Percentiles rank a stretch among this genome's conserved stretches.
phyloP scores from a whole-genome alignment of 2,113 vertebrate genomes.

The Oncorhynchus masou region DNA sequence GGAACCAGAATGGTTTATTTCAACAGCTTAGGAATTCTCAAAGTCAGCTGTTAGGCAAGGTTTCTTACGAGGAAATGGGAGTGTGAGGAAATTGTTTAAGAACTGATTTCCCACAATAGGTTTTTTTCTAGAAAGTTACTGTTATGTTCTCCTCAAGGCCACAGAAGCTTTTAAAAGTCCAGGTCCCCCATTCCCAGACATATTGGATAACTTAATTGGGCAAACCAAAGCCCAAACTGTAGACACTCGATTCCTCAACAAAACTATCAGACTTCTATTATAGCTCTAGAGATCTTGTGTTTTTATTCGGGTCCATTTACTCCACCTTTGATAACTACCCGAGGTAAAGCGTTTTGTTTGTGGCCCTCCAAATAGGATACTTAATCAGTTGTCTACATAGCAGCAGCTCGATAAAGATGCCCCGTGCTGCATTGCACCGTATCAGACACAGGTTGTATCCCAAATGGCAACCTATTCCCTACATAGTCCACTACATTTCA shows the following conservation, averaged over 20 bases:
- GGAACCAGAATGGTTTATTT: slow-evolving; percentile 21
- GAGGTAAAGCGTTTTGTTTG: neutral
- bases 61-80: slow-evolving; percentile 13
- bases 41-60: slow-evolving; percentile 5
- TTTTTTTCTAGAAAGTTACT: neutral
- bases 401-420: neutral
- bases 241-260: neutral
- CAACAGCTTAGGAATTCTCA: slow-evolving; percentile 9
- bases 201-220: slow-evolving; percentile 12
- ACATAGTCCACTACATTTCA: too few species aligned
- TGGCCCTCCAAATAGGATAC: neutral
- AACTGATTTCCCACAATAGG: slow-evolving; percentile 16
- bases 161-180: slow-evolving; percentile 10
- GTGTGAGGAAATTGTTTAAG: neutral
- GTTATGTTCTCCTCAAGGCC: slow-evolving; percentile 25
- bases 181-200: neutral
- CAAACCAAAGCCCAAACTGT: neutral
- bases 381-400: neutral
- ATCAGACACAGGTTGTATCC: neutral
- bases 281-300: neutral
- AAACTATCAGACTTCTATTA: neutral
- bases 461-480: too few species aligned
- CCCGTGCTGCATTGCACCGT: neutral
- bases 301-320: neutral
- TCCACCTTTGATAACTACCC: neutral